These are phyloP conservation scores for Lepus americanus DNA, from an alignment of 2,113 vertebrate genomes.

Conservation along the genomic window DNA sequence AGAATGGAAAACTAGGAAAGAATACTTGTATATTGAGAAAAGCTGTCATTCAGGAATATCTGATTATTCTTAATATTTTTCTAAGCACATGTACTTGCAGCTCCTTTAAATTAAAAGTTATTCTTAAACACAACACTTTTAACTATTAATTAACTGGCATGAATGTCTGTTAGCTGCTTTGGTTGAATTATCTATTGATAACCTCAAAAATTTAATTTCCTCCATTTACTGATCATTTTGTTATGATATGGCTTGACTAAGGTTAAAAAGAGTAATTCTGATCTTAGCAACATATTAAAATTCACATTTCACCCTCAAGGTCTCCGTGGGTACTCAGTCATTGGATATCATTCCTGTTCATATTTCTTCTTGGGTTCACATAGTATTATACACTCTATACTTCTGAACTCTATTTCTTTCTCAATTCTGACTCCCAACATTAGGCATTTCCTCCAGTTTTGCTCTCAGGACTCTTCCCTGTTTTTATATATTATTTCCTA, in stretches of 20 bases:
- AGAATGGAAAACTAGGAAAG: not conserved
- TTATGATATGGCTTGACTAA: conserved; percentile 44
- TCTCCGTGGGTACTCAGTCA: not conserved
- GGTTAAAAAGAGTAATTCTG: conserved; percentile 32
- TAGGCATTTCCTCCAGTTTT: not conserved
- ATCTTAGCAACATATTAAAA: not conserved
- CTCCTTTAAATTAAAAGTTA: not conserved
- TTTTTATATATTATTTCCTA: not conserved
- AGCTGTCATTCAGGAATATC: not conserved
- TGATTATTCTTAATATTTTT: not conserved
- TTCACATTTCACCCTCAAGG: not conserved
- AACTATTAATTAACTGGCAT: conserved; percentile 15
- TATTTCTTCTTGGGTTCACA: not conserved
- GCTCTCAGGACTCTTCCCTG: not conserved
- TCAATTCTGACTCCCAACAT: not conserved
- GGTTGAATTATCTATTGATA: not conserved
- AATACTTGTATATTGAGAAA: conserved; percentile 21
- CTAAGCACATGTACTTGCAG: not conserved
- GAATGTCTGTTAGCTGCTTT: not conserved
- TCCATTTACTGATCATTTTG: conserved; percentile 13
- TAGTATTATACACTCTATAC: not conserved
- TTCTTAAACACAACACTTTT: not conserved
- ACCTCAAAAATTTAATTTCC: not conserved
- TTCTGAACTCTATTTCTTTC: not conserved
- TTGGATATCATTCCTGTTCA: not conserved